These are phyloP conservation scores for Palloptera scutellata DNA, from an alignment of 2,888 invertebrate genomes.

Conservation along the genomic window DNA sequence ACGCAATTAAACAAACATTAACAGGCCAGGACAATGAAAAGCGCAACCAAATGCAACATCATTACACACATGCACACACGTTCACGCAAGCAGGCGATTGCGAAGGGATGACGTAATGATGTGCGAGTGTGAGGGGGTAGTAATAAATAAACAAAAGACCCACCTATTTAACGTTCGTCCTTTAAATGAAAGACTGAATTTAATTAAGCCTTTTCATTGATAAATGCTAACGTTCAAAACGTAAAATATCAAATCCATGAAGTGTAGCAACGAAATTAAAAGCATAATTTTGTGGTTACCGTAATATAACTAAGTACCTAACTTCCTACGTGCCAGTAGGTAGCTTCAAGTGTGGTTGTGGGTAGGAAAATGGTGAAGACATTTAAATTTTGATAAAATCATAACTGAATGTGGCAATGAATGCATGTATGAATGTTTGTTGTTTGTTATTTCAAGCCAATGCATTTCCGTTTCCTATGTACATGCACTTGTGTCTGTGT, in stretches of 20 bases:
- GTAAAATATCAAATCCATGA: constrained; percentile 4
- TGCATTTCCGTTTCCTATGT: no score
- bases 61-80: constrained; percentile 33
- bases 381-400: no score
- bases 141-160: constrained; percentile 31
- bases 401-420: no score
- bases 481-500: no score
- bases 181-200: constrained; percentile 37
- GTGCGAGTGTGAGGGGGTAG: neutral
- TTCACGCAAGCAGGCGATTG: constrained; percentile 24
- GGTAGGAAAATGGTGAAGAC: no score
- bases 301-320: no score
- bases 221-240: constrained; percentile 22
- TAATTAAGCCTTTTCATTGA: constrained; percentile 39
- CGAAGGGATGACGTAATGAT: neutral
- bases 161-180: neutral
- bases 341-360: no score
- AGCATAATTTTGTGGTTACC: constrained; percentile 5
- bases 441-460: no score
- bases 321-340: no score
- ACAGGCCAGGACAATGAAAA: constrained; percentile 31
- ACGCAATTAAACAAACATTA: constrained; percentile 44
- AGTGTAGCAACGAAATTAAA: neutral
- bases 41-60: constrained; percentile 30
- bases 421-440: no score